Conservation (phyloP, 2,888 invertebrate species). For the Hydroisotoma schaefferi region DNA sequence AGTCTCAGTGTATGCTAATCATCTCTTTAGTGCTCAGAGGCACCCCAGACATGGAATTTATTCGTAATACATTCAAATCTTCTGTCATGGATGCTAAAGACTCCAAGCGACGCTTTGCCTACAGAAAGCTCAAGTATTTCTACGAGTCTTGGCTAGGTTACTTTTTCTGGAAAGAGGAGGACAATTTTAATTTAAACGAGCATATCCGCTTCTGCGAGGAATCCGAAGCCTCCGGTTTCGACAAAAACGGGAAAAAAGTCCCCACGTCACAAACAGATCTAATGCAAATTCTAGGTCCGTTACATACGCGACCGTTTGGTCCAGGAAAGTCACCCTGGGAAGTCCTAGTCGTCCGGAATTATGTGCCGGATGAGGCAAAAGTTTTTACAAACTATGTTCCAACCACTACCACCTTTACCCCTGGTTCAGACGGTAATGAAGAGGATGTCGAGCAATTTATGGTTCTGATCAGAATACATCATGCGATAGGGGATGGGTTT, state of each 20-base stretch:
- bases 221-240: conserved; percentile 1
- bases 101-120: conserved; percentile 23
- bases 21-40: conserved; percentile 23
- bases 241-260: too few species aligned
- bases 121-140: conserved; percentile 37
- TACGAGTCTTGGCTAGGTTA: conserved; percentile 44
- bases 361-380: conserved; percentile 3
- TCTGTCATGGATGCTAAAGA: conserved; percentile 29
- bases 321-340: conserved; percentile 43
- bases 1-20: conserved; percentile 31
- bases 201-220: conserved; percentile 35
- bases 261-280: too few species aligned
- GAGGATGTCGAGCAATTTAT: conserved; percentile 27
- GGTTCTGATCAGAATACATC: conserved; percentile 40
- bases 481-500: conserved; percentile 38
- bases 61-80: conserved; percentile 20
- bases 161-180: conserved; percentile 45
- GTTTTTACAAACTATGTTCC: conserved; percentile 16
- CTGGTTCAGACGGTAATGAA: conserved; percentile 1
- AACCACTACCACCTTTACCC: background rate
- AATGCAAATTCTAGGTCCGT: conserved; percentile 25
- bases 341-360: conserved; percentile 31
- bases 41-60: conserved; percentile 12
- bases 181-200: conserved; percentile 32
- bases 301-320: conserved; percentile 31